Conservation (phyloP, 2,113 vertebrate species). For the Nothocercus nigrocapillus region DNA sequence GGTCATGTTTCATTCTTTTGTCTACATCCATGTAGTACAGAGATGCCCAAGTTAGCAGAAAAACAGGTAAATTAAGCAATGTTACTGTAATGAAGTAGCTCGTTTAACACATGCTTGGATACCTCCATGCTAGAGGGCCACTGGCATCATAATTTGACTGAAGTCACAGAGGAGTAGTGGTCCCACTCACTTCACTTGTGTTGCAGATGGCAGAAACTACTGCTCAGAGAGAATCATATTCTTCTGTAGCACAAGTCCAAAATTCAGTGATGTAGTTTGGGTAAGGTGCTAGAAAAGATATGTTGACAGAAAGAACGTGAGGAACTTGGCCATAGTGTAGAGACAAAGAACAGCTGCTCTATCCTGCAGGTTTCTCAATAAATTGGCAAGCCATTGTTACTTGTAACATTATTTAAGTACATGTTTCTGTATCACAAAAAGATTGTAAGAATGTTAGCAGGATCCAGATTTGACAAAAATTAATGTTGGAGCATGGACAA, state of each 20-base stretch:
- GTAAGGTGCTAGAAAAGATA: background rate
- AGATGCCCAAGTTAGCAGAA: background rate
- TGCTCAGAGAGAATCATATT: background rate
- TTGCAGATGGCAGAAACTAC: background rate
- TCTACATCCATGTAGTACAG: background rate
- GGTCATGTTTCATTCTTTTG: background rate
- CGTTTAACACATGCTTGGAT: background rate
- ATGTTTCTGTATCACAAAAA: background rate
- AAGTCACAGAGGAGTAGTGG: background rate
- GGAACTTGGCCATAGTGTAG: accelerated
- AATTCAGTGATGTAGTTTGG: accelerated
- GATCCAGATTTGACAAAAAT: background rate
- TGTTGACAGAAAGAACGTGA: background rate
- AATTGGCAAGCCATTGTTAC: background rate
- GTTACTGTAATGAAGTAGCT: background rate
- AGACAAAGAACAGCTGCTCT: background rate
- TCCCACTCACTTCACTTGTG: background rate
- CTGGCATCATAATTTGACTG: background rate
- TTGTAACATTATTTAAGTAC: background rate
- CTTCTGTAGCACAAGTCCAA: background rate
- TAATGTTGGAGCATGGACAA: background rate
- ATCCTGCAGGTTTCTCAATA: background rate
- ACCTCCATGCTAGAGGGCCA: background rate
- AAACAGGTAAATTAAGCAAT: background rate
- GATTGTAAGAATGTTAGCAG: background rate